Evolutionary conservation across 2,113 vertebrate genomes (phyloP).

Genomic region (Chiloscyllium plagiosum): DNA sequence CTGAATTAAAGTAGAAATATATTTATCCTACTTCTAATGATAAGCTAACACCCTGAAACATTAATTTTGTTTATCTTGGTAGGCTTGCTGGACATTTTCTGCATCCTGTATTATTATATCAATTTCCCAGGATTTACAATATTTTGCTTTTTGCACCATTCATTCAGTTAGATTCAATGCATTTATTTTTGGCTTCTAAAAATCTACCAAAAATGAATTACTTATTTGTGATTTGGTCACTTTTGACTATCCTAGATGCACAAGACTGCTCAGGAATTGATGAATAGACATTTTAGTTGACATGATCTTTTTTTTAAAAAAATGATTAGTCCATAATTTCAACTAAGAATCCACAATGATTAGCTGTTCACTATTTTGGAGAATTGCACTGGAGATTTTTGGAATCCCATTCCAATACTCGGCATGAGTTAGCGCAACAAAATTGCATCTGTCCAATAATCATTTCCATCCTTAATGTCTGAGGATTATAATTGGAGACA

Average conservation of each 20-base stretch:
- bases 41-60: background rate
- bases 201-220: background rate
- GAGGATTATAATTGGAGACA: background rate
- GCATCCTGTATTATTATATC: background rate
- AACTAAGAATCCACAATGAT: background rate
- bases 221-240: background rate
- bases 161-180: background rate
- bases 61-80: background rate
- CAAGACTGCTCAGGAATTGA: background rate
- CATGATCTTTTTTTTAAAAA: background rate
- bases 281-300: background rate
- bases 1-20: background rate
- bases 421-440: background rate
- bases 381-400: background rate
- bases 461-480: constrained; percentile 5
- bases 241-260: background rate
- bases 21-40: background rate
- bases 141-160: background rate
- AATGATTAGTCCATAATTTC: background rate
- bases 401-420: background rate
- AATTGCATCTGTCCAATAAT: background rate
- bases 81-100: background rate
- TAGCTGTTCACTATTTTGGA: background rate
- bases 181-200: background rate
- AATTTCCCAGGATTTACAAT: background rate